Conservation (phyloP, 2,888 invertebrate genomes). For the Lamproptera curius region DNA sequence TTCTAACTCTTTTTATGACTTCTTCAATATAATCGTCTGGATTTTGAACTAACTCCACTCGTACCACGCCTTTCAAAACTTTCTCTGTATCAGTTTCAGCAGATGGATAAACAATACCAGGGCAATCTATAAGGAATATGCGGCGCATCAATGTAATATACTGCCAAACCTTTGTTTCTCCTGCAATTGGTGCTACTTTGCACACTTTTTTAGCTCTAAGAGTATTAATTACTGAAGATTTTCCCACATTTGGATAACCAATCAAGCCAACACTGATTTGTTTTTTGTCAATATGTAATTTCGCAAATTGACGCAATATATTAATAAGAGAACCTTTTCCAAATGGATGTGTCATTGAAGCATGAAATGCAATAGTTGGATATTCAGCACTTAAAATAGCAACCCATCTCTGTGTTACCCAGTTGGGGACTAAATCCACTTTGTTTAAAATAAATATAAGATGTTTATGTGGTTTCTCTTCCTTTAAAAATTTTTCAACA, state of each 20-base stretch:
- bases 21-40: slow-evolving; percentile 96
- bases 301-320: slow-evolving; percentile 95
- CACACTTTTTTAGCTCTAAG: slow-evolving; percentile 98
- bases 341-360: slow-evolving; percentile 98
- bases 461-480: slow-evolving; percentile 98
- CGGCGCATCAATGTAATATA: slow-evolving; percentile 98
- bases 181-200: slow-evolving; percentile 98
- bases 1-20: slow-evolving; percentile 91
- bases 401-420: slow-evolving; percentile 99
- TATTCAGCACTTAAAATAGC: slow-evolving; percentile 95
- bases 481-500: slow-evolving; percentile 93
- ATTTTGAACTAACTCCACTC: slow-evolving; percentile 94
- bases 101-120: slow-evolving; percentile 98
- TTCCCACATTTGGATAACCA: slow-evolving; percentile 99
- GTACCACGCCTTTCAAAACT: slow-evolving; percentile 97
- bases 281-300: slow-evolving; percentile 96
- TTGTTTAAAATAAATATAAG: slow-evolving; percentile 98
- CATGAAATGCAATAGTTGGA: slow-evolving; percentile 99
- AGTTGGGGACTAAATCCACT: slow-evolving; percentile 96
- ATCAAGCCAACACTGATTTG: slow-evolving; percentile 99
- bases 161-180: slow-evolving; percentile 99
- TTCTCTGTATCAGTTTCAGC: slow-evolving; percentile 97
- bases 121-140: slow-evolving; percentile 98
- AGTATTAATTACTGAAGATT: slow-evolving; percentile 98
- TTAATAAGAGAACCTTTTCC: slow-evolving; percentile 98